Evolutionary conservation across 2,888 invertebrate genomes (phyloP), one percentile per base, ranked within the genome.

Genomic region (Epistrophe grossulariae): DNA sequence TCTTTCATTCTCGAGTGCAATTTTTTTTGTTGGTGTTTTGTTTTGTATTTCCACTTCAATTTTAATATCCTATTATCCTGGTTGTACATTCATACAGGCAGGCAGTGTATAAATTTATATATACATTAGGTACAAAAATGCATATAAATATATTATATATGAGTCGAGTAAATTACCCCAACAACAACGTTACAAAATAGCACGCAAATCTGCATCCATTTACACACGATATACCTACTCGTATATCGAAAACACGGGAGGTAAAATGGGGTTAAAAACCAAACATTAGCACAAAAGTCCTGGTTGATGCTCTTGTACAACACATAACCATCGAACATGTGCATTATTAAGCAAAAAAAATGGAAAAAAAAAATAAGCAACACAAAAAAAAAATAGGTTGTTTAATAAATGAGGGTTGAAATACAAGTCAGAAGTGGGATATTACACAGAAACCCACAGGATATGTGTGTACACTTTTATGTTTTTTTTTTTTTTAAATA

Each of bases 41-140:
- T 38, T 38, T 43, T 43, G 64, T 57, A 80, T 55, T 73, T 64
- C 52, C 52, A 87, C 83, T 87, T 87, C 79, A 87, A 66, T 87
- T 79, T 87, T 83, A 79, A 87, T 87, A 87, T 87, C 87, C 79
- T 79, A 87, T 87, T 83, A 83, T 87, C 76, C 81, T 68, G 70
- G 57, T 73, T 57, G 45, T 60, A 43, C 48, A 31, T 45, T 28
- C 38, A 66, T 8, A 11, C 17, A 40, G 17, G 50, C 13, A 19
- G 4, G 50, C 13, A 19, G 4, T 28, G 24, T n/a, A 68, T 35
- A 59, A 48, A 50, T n/a, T n/a, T 38, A 28, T n/a, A 43, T 19
- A 38, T 3, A 10, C 7, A 59, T 13, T 1, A 72, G 7, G 17
- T 8, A 35, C 35, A n/a, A 24, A n/a, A 24, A 24, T 24, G 24